phyloP scores from a whole-genome alignment of 2,113 vertebrate species.

The Tragelaphus buxtoni region DNA sequence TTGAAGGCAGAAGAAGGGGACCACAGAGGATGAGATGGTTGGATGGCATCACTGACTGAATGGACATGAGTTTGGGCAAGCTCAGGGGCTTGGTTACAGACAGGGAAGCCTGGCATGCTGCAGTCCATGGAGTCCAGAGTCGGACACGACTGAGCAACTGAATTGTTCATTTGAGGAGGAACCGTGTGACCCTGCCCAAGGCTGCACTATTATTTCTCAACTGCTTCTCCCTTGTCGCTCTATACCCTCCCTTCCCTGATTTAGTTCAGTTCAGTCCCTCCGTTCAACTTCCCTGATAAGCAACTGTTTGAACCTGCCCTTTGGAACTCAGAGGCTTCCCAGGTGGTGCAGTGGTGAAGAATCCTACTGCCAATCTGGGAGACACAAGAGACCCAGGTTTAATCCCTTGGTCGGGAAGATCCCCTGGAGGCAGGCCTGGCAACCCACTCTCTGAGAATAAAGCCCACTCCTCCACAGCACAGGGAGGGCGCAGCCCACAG shows the following conservation, averaged over 20 bases:
- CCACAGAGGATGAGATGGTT: neutral
- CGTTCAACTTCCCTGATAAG: neutral
- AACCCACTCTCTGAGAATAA: neutral
- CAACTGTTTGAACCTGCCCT: neutral
- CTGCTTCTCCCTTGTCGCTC: neutral
- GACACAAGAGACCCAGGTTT: neutral
- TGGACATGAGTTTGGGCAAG: neutral
- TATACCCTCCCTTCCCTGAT: neutral
- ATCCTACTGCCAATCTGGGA: neutral
- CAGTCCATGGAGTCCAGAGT: neutral
- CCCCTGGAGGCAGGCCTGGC: neutral
- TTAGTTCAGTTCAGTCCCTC: neutral
- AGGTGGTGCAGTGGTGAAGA: neutral
- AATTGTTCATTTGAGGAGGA: neutral
- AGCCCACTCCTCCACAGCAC: neutral
- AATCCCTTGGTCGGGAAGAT: neutral
- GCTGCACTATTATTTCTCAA: neutral
- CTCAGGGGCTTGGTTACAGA: neutral
- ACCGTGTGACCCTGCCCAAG: neutral
- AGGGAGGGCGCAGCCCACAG: fast-evolving
- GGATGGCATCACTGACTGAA: neutral
- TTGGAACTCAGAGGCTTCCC: neutral
- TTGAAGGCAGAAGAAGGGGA: neutral
- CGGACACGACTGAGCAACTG: neutral
- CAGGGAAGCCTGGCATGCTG: neutral